Evolutionary conservation across 2,888 invertebrate genomes (phyloP).

Genomic region (Caenorhabditis sp.): DNA sequence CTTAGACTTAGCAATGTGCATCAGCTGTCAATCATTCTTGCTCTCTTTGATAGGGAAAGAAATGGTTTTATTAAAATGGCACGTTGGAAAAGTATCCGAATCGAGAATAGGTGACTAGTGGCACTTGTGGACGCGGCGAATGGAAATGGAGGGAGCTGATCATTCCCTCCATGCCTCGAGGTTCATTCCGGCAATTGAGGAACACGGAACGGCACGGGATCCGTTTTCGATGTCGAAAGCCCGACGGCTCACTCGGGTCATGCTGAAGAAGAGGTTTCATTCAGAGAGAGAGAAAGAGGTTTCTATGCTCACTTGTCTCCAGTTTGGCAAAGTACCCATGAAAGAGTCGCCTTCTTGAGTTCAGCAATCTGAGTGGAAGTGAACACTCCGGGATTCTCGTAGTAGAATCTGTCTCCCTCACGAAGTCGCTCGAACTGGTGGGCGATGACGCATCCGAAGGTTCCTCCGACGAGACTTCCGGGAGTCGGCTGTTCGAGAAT

Average conservation of each 20-base stretch:
- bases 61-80: conserved; percentile 50
- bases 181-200: conserved; percentile 73
- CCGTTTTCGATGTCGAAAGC: conserved; percentile 71
- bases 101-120: conserved; percentile 13
- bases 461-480: conserved; percentile 84
- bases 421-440: conserved; percentile 84
- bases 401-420: conserved; percentile 74
- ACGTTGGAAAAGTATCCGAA: conserved; percentile 28
- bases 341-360: conserved; percentile 61
- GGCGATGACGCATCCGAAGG: conserved; percentile 84
- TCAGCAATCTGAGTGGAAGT: conserved; percentile 73
- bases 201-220: conserved; percentile 74
- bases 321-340: conserved; percentile 71
- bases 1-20: conserved; percentile 25
- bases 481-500: conserved; percentile 84
- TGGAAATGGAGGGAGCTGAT: no score
- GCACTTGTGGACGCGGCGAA: conserved; percentile 5
- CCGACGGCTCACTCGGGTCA: conserved; percentile 60
- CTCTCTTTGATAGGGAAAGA: not conserved
- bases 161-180: conserved; percentile 76
- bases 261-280: conserved; percentile 48
- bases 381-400: conserved; percentile 75
- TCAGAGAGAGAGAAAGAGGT: no score
- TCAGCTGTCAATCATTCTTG: conserved; percentile 28
- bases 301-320: conserved; percentile 73